phyloP scores from a whole-genome alignment of 2,113 vertebrate genomes.

The sheep (Ovis aries) region DNA sequence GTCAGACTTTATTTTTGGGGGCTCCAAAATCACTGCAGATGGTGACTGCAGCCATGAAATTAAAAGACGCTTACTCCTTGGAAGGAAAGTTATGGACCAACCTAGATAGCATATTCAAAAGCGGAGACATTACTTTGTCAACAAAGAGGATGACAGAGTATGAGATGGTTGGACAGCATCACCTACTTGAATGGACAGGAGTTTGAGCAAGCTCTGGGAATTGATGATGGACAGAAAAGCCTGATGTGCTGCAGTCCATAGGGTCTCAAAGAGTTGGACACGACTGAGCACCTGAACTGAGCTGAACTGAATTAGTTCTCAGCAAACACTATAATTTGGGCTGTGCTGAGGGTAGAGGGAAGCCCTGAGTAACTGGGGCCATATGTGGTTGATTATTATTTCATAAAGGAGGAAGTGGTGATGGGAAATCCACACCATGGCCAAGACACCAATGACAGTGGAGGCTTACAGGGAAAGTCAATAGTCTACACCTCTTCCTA shows the following conservation, averaged over 20 bases:
- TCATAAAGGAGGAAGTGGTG: background rate
- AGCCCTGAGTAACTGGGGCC: background rate
- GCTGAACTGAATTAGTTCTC: background rate
- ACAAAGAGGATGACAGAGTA: background rate
- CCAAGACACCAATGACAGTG: background rate
- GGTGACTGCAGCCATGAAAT: background rate
- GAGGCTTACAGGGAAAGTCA: background rate
- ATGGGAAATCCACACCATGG: background rate
- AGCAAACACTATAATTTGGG: background rate
- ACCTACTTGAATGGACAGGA: background rate
- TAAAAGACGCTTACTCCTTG: background rate
- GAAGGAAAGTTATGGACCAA: background rate
- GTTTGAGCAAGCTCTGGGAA: background rate
- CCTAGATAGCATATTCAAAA: background rate
- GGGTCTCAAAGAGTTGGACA: background rate
- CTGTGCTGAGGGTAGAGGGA: background rate
- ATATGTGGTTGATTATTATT: conserved; percentile 1
- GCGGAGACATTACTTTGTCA: background rate
- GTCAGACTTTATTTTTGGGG: rapidly evolving
- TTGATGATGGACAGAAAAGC: background rate
- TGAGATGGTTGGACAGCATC: background rate
- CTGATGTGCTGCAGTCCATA: background rate
- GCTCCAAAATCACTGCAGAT: background rate
- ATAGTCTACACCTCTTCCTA: background rate
- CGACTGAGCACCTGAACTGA: background rate